Conservation (phyloP, 2,113 vertebrate genomes). For the Sapajus apella region DNA sequence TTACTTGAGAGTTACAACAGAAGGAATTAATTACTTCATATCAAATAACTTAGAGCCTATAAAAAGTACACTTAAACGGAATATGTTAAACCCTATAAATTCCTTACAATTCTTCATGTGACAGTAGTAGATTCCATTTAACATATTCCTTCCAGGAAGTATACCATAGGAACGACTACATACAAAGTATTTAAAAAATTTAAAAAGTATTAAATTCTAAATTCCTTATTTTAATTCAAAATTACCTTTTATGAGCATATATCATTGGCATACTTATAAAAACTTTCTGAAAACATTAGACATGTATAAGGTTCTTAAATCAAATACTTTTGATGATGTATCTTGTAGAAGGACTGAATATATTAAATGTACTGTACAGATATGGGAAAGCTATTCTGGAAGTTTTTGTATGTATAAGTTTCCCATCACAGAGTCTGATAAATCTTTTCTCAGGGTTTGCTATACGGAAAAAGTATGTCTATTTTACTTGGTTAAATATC, state of each 20-base stretch:
- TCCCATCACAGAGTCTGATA: neutral
- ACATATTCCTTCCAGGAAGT: neutral
- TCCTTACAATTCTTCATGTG: too few relatives aligned
- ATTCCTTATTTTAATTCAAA: neutral
- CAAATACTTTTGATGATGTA: neutral
- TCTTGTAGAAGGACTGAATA: neutral
- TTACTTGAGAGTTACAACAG: neutral
- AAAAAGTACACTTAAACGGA: constrained; percentile 37
- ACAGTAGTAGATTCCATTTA: neutral
- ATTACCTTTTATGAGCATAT: neutral
- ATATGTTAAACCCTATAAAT: neutral
- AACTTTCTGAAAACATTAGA: neutral
- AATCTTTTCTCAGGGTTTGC: neutral
- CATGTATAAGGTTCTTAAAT: neutral
- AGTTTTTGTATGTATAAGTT: neutral
- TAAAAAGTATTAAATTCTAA: neutral
- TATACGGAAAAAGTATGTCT: neutral
- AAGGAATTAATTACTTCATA: neutral
- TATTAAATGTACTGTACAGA: neutral
- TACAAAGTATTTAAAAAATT: neutral
- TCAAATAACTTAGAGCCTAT: neutral
- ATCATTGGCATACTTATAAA: neutral
- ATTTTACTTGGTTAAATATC: neutral
- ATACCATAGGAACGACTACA: neutral
- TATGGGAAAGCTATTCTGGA: neutral